Conservation (phyloP, 2,113 vertebrate species). For the Gallinago media region DNA sequence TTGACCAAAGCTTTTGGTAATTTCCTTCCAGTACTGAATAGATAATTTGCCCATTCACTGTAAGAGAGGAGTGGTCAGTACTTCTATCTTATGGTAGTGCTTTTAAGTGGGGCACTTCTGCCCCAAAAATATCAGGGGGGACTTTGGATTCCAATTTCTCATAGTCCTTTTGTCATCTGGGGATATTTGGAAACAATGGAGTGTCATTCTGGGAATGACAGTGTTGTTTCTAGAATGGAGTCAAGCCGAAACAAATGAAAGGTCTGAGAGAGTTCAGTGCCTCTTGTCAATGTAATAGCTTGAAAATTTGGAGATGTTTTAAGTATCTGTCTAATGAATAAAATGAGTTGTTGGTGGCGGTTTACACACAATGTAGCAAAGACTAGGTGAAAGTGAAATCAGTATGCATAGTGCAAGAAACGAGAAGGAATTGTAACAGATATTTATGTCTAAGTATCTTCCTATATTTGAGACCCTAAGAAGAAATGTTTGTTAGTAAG, state of each 20-base stretch:
- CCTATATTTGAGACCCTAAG: not conserved
- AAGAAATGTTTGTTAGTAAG: not conserved
- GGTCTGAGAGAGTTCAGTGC: not conserved
- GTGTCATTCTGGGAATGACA: not conserved
- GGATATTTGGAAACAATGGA: not conserved
- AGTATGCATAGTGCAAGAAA: not conserved
- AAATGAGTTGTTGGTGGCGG: not conserved
- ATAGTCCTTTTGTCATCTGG: not conserved
- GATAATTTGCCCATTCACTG: not conserved
- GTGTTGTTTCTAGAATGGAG: not conserved
- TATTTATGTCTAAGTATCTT: not conserved
- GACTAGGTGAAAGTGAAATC: not conserved
- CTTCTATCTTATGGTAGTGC: not conserved
- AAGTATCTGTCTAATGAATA: not conserved
- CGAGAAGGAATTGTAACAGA: not conserved
- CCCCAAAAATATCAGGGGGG: not conserved
- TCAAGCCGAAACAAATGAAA: not conserved
- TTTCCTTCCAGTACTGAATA: not conserved
- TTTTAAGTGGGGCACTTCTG: not conserved
- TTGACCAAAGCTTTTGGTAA: not conserved
- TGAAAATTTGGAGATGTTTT: not conserved
- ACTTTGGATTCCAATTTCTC: not conserved
- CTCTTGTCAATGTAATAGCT: not conserved
- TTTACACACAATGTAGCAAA: not conserved
- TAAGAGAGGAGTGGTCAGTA: not conserved